These are phyloP conservation scores for Acronicta psi DNA, from an alignment of 2,888 invertebrate species.

Conservation along the genomic window DNA sequence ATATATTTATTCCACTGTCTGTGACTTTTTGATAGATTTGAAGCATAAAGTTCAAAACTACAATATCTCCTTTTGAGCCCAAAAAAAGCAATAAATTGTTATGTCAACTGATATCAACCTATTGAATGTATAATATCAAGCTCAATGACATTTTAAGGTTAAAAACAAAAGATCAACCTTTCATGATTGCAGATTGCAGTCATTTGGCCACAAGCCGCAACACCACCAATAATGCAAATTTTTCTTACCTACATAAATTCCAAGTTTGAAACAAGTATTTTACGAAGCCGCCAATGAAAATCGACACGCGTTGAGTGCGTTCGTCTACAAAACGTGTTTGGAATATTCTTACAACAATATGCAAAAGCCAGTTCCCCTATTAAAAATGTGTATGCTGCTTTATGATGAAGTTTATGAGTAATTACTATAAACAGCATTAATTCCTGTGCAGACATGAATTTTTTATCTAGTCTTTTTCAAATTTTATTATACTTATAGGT, in stretches of 20 bases:
- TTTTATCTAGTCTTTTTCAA: constrained; percentile 2
- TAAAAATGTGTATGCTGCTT: constrained; percentile 20
- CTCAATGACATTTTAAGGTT: no score
- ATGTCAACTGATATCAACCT: no score
- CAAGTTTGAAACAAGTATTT: constrained; percentile 19
- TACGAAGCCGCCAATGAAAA: constrained; percentile 20
- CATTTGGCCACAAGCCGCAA: no score
- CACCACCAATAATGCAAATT: constrained; percentile 18
- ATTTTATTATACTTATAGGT: no score
- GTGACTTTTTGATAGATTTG: no score
- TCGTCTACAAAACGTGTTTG: constrained; percentile 17
- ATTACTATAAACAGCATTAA: constrained; percentile 4
- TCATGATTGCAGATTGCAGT: no score
- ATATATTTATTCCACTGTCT: no score
- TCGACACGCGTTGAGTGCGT: constrained; percentile 5
- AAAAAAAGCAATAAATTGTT: background rate
- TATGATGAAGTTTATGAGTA: constrained; percentile 7
- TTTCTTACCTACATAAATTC: constrained; percentile 3
- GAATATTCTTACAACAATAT: constrained; percentile 6
- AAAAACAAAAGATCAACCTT: no score
- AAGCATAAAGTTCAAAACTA: no score
- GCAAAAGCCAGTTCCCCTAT: constrained; percentile 14
- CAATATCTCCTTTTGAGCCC: no score
- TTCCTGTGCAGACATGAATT: background rate
- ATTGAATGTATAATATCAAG: no score